Evolutionary conservation across 2,888 invertebrate genomes (phyloP).

Genomic region (Diabrotica balteata): DNA sequence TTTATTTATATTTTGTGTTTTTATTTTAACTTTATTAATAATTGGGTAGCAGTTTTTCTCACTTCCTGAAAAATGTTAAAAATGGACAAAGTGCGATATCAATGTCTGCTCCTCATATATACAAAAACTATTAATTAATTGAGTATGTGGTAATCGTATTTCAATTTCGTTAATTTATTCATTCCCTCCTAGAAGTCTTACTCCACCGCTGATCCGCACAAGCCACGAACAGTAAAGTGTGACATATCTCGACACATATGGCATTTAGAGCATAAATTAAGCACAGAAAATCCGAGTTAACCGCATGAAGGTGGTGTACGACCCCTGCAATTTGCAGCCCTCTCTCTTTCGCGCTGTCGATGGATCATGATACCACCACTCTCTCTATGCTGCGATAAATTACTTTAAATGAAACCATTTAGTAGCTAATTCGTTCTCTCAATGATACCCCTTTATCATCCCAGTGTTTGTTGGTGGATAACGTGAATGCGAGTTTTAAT

Average conservation of each 20-base stretch:
- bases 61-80: too few species aligned
- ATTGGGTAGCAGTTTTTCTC: too few species aligned
- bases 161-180: too few species aligned
- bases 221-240: constrained; percentile 40
- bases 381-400: constrained; percentile 53
- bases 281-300: constrained; percentile 56
- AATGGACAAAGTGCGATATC: too few species aligned
- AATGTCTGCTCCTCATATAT: too few species aligned
- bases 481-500: constrained; percentile 6
- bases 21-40: too few species aligned
- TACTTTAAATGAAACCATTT: constrained; percentile 58
- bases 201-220: constrained; percentile 1
- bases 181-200: too few species aligned
- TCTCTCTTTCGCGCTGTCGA: constrained; percentile 25
- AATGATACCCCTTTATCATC: constrained; percentile 32
- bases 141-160: too few species aligned
- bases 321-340: constrained; percentile 49
- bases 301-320: constrained; percentile 50
- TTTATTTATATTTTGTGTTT: too few species aligned
- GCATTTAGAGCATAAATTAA: constrained; percentile 53
- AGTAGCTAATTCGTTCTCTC: constrained; percentile 52
- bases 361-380: constrained; percentile 22
- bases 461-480: constrained; percentile 16
- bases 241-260: constrained; percentile 52
- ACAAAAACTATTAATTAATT: too few species aligned